phyloP scores from a whole-genome alignment of 2,888 invertebrate genomes.

The Rhagonycha fulva region DNA sequence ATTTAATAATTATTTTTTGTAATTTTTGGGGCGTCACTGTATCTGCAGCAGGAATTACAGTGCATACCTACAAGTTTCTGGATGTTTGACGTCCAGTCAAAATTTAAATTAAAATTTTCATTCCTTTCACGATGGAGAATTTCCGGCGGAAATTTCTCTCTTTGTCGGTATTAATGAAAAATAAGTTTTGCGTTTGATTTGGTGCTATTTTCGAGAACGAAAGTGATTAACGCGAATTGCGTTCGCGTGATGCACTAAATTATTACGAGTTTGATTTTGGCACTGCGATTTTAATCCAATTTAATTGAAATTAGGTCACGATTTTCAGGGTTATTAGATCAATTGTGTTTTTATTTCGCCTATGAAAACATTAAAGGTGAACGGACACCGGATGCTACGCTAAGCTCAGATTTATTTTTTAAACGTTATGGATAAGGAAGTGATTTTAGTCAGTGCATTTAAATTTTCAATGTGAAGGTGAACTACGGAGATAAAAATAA shows the following conservation, averaged over 20 bases:
- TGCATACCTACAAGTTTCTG: neutral
- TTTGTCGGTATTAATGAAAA: conserved; percentile 16
- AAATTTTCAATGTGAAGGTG: too few species aligned
- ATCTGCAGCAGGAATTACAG: neutral
- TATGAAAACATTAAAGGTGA: too few species aligned
- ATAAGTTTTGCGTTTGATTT: conserved; percentile 4
- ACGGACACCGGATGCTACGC: too few species aligned
- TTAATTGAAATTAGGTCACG: conserved; percentile 39
- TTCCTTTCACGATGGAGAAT: neutral
- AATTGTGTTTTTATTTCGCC: neutral
- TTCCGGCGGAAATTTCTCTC: conserved; percentile 26
- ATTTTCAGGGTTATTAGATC: conserved; percentile 37
- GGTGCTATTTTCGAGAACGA: conserved; percentile 28
- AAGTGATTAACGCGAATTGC: conserved; percentile 33
- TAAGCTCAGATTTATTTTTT: too few species aligned
- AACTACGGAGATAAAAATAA: too few species aligned
- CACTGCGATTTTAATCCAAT: conserved; percentile 30
- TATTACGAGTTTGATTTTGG: conserved; percentile 37
- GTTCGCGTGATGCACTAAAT: conserved; percentile 35
- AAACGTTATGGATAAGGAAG: too few species aligned
- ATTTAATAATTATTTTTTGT: too few species aligned
- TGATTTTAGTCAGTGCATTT: too few species aligned
- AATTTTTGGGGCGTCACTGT: neutral
- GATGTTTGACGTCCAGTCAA: neutral
- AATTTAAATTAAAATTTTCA: neutral